Evolutionary conservation across 2,797 vertebrate species (phyloP).

Genomic region (Philypnodon macrostomus): DNA sequence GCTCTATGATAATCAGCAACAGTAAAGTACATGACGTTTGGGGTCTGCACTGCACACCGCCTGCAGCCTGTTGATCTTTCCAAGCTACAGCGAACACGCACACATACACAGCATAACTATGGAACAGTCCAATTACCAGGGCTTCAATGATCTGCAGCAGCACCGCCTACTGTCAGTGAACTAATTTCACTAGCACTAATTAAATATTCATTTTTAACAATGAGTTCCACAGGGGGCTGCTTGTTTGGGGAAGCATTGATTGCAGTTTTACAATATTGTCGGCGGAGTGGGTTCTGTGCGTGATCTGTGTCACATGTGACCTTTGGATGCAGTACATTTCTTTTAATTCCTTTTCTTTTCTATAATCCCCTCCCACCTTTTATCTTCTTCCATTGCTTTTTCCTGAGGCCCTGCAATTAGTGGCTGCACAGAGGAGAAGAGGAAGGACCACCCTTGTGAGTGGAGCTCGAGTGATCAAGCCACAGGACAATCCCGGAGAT

Average conservation of each 20-base stretch:
- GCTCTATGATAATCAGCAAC: constrained; percentile 39
- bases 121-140: constrained; percentile 71
- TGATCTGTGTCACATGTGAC: constrained; percentile 25
- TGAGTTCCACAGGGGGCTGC: constrained; percentile 46
- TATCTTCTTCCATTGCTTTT: constrained; percentile 18
- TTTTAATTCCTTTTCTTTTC: constrained; percentile 13
- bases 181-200: constrained; percentile 72
- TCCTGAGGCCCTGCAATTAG: constrained; percentile 57
- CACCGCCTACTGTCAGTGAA: constrained; percentile 68
- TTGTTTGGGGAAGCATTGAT: constrained; percentile 33
- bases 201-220: constrained; percentile 78
- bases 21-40: constrained; percentile 16
- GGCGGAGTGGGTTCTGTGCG: background rate
- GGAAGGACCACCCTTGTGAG: constrained; percentile 22
- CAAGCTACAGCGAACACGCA: constrained; percentile 8
- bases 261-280: constrained; percentile 24
- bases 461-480: constrained; percentile 45
- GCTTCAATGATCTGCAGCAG: constrained; percentile 63
- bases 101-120: constrained; percentile 17
- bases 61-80: constrained; percentile 47
- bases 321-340: constrained; percentile 40
- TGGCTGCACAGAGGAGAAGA: constrained; percentile 8
- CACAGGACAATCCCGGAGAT: constrained; percentile 60
- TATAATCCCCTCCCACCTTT: constrained; percentile 7
- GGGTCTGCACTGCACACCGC: constrained; percentile 15